Base-by-base conservation (phyloP, 2,797 vertebrate genomes). In the Echiichthys vipera region DNA sequence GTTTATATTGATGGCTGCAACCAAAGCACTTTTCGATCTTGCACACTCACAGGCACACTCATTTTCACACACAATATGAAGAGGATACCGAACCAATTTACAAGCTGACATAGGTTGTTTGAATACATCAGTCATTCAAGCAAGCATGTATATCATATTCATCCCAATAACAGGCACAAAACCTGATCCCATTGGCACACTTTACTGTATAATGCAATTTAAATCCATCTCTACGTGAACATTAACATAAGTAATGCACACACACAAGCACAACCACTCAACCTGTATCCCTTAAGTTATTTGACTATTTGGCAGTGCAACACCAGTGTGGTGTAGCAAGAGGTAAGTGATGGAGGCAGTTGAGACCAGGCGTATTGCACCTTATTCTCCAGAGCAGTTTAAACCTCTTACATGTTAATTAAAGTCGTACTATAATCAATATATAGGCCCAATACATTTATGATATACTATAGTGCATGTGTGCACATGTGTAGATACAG, bases 361-460 rank as follows among this genome's bases (percentile, higher is more conserved):
- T 59, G 29, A 67, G 54, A 66, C 37, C 22, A 7, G 22, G 24
- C 25, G 71, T 74, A 71, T 65, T 64, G 20, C 36, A 67, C 34
- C 42, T 69, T 50, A 79, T 66, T 68, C 70, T 78, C 49, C 42
- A 57, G 65, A 70, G 71, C 59, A 51, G 29, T 73, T 77, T 73
- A 77, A 82, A 71, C 57, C 57, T 71, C 64, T 75, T 65, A 50
- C 45, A 75, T 67, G 50, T 65, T 77, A 47, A 88, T 75, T 82
- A 55, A 77, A 81, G 37, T 57, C 43, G 27, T 39, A 59, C 53
- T 70, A 53, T 74, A 74, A 24, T 80, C 34, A 74, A 14, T 29
- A 12, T 2, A 61, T 18, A 50, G 9, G 7, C 12, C 27, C 8
- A 22, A 7, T 27, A 37, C 29, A 47, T 32, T 18, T 55, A 32